A percentile compares a stretch with the other conserved stretches of the same genome.
Conservation (phyloP, 2,797 vertebrate genomes). For the Sebastes matsubarae region DNA sequence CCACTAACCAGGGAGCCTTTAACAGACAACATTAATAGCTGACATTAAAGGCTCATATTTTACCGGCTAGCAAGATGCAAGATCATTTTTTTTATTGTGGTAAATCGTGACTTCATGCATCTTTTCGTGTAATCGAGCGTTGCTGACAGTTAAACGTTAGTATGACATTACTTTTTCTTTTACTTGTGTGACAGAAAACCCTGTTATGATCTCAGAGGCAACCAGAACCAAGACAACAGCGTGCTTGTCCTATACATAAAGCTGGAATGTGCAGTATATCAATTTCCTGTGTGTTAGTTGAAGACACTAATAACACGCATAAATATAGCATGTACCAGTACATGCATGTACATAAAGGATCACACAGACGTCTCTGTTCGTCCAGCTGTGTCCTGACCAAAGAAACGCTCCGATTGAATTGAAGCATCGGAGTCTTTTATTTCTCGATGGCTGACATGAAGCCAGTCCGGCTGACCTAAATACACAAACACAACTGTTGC, state of each 20-base stretch:
- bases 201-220: neutral
- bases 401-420: constrained; percentile 39
- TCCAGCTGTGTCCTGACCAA: constrained; percentile 37
- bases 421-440: constrained; percentile 26
- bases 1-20: neutral
- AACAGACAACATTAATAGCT: neutral
- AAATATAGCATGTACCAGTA: constrained; percentile 12
- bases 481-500: constrained; percentile 51
- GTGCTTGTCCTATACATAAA: constrained; percentile 9
- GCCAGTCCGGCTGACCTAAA: constrained; percentile 51
- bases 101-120: neutral
- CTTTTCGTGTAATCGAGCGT: neutral
- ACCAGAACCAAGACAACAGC: neutral
- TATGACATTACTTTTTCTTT: neutral
- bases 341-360: neutral
- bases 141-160: neutral
- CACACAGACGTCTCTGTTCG: constrained; percentile 38
- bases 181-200: neutral
- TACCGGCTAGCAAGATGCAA: neutral
- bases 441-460: constrained; percentile 17
- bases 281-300: constrained; percentile 15
- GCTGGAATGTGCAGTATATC: constrained; percentile 28
- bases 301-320: constrained; percentile 5
- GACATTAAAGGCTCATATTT: neutral
- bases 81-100: neutral